phyloP scores from a whole-genome alignment of 2,113 vertebrate genomes.

The Castor canadensis region DNA sequence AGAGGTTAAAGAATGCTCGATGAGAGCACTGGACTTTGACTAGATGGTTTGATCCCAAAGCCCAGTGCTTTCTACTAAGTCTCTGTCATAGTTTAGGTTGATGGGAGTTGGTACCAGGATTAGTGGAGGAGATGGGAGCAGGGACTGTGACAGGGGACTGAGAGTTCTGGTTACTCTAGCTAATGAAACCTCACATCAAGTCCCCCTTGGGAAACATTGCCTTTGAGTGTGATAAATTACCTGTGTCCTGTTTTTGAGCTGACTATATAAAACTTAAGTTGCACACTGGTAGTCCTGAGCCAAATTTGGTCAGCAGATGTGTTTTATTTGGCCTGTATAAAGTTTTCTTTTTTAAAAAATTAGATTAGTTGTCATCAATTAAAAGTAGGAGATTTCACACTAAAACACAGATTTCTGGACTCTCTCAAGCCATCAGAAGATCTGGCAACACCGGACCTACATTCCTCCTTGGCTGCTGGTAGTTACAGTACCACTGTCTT shows the following conservation, averaged over 20 bases:
- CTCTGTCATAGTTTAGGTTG: neutral
- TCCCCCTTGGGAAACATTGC: neutral
- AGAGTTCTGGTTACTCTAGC: slow-evolving; percentile 13
- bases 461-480: neutral
- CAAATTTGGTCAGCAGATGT: slow-evolving; percentile 39
- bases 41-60: neutral
- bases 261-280: slow-evolving; percentile 30
- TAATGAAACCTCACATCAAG: neutral
- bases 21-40: neutral
- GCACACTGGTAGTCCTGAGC: neutral
- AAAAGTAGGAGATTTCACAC: slow-evolving; percentile 10
- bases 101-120: neutral
- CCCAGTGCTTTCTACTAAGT: neutral
- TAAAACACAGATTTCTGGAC: neutral
- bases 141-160: neutral
- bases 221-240: slow-evolving; percentile 57
- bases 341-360: slow-evolving; percentile 15
- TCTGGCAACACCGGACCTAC: neutral
- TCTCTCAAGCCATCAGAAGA: neutral
- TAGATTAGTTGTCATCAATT: slow-evolving; percentile 35
- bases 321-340: slow-evolving; percentile 16
- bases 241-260: slow-evolving; percentile 54
- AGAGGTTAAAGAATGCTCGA: neutral
- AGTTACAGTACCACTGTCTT: neutral
- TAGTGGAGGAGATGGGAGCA: neutral